phyloP scores from a whole-genome alignment of 2,797 vertebrate species.

The Muraenolepis orangiensis region DNA sequence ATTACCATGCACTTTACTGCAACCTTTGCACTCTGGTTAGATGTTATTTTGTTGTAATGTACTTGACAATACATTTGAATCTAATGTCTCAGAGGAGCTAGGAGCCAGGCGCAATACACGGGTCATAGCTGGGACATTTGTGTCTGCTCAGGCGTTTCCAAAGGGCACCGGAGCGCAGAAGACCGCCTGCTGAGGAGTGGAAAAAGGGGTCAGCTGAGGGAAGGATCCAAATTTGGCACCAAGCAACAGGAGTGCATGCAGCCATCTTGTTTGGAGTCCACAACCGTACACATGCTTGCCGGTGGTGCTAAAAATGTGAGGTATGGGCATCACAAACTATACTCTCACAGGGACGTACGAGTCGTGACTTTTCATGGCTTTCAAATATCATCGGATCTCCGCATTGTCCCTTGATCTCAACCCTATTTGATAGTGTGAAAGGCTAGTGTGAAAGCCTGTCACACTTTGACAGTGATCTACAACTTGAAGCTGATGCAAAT shows the following conservation, averaged over 20 bases:
- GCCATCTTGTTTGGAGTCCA: background rate
- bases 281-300: background rate
- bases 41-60: too few relatives aligned
- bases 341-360: background rate
- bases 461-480: background rate
- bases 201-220: background rate
- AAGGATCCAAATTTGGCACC: conserved; percentile 3
- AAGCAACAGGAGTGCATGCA: background rate
- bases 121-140: background rate
- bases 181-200: background rate
- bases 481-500: background rate
- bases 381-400: background rate
- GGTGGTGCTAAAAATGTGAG: background rate
- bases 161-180: background rate
- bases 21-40: too few relatives aligned
- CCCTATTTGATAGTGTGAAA: background rate
- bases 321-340: background rate
- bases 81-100: background rate
- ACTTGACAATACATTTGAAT: too few relatives aligned
- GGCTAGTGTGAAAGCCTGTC: too few relatives aligned
- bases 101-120: background rate
- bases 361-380: background rate
- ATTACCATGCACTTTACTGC: too few relatives aligned
- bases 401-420: background rate
- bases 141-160: background rate